Evolutionary conservation across 2,113 vertebrate genomes (phyloP), one percentile per base, ranked within the genome.

Genomic region (Corydoras maculifer): DNA sequence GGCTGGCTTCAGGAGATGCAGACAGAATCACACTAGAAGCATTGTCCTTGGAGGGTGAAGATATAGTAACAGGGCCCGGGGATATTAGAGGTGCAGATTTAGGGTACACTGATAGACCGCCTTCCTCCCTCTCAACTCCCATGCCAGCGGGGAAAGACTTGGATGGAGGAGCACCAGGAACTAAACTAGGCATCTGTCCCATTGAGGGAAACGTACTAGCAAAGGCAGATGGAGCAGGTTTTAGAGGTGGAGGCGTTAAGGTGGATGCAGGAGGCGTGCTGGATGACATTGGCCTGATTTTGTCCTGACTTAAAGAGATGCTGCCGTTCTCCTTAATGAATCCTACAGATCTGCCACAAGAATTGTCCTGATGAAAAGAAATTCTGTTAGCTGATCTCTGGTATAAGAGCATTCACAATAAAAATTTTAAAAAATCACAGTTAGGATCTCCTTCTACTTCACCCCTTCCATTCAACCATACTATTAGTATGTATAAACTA

Each of bases 261-360:
- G 86, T 86, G 58, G 81, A 85, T 54, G 79, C 11, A 3, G 74
- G 49, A 7, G 75, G 65, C 25, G 82, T 81, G 5, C 81, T 83
- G 10, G 86, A 82, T 58, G 94, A 91, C 65, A 90, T 86, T 74
- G 87, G 85, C 68, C 89, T 82, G 59, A 87, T 89, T 61, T 90
- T 88, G 14, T 93, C 96, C 72, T 96, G 95, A 30, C 91, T 90
- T 79, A 93, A 86, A 31, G 91, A 79, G 5, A 90, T 86, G 69
- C 93, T 93, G 63, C 96, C 95, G 43, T 99, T 98, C 88, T 99
- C 97, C 89, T 98, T 99, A 83, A 94, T 90, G 79, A 93, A 93
- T 77, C 89, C 87, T 61, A 91, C 90, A 88, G 93, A 88, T 72
- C 90, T 85, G 80, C 90, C 86, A 79, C 84, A 92, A 76, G 92